Percentiles rank a stretch among this genome's conserved stretches.
Evolutionary conservation across 2,888 invertebrate species (phyloP).

Genomic region (Monopis laevigella): DNA sequence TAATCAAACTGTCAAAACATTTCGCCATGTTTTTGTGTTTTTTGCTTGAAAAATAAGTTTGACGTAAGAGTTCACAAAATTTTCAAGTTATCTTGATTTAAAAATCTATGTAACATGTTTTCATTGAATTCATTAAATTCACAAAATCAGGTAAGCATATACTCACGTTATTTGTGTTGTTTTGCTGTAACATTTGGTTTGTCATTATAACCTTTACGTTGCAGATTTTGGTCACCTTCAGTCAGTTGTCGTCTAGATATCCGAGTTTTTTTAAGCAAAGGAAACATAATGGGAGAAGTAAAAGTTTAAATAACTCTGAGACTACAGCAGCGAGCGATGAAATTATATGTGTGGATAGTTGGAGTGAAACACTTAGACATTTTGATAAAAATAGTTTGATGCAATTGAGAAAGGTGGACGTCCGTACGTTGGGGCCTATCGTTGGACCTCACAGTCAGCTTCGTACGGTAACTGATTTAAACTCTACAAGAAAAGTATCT

Average conservation of each 20-base stretch:
- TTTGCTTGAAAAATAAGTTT: slow-evolving; percentile 42
- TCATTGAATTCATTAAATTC: slow-evolving; percentile 64
- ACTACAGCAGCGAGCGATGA: slow-evolving; percentile 32
- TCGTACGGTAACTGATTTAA: slow-evolving; percentile 26
- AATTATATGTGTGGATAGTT: slow-evolving; percentile 47
- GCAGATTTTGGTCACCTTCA: slow-evolving; percentile 63
- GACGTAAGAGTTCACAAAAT: slow-evolving; percentile 63
- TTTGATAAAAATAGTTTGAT: slow-evolving; percentile 52
- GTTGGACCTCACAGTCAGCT: slow-evolving; percentile 20
- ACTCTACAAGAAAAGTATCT: slow-evolving; percentile 40
- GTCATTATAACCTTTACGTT: slow-evolving; percentile 51
- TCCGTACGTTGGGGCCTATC: slow-evolving; percentile 28
- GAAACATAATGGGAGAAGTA: slow-evolving; percentile 41
- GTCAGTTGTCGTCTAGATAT: slow-evolving; percentile 55
- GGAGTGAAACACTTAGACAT: slow-evolving; percentile 45
- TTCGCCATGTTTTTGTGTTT: slow-evolving; percentile 42
- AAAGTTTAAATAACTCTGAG: slow-evolving; percentile 41
- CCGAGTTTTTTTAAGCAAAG: slow-evolving; percentile 51
- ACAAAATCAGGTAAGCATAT: slow-evolving; percentile 54
- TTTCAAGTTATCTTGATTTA: slow-evolving; percentile 60
- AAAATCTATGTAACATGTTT: slow-evolving; percentile 64
- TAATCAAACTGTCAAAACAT: too few species aligned
- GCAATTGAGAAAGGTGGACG: slow-evolving; percentile 43
- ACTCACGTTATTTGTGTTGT: neutral
- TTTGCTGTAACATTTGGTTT: slow-evolving; percentile 24